These are phyloP conservation scores for Callosobruchus maculatus DNA, from an alignment of 2,888 invertebrate species.

Conservation along the genomic window DNA sequence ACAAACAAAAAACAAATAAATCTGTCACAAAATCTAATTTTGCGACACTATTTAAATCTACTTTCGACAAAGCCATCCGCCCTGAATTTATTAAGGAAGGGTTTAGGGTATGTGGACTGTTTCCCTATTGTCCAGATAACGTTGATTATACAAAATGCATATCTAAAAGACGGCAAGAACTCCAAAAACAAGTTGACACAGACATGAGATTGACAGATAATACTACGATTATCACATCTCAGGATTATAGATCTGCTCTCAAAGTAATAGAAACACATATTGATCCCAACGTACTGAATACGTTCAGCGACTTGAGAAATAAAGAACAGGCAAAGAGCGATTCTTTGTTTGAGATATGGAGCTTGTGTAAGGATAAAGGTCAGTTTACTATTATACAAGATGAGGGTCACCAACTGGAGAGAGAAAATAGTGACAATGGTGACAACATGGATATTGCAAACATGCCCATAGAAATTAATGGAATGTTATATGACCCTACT, in stretches of 20 bases:
- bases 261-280: not conserved
- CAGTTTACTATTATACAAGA: too few relatives aligned
- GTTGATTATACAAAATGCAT: slow-evolving; percentile 1
- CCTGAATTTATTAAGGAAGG: not conserved
- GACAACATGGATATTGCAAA: not conserved
- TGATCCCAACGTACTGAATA: too few relatives aligned
- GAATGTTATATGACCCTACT: not conserved
- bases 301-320: too few relatives aligned
- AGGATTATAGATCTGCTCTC: not conserved
- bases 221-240: not conserved
- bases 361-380: too few relatives aligned
- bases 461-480: not conserved
- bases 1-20: not conserved
- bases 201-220: too few relatives aligned
- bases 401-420: too few relatives aligned
- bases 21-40: not conserved
- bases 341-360: not conserved
- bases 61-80: not conserved
- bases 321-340: not conserved
- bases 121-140: not conserved
- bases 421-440: not conserved
- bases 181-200: not conserved
- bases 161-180: not conserved
- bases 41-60: not conserved
- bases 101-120: not conserved